Evolutionary conservation across 1,140 invertebrate species (phyloP).

Genomic region (Lepidurus apus): DNA sequence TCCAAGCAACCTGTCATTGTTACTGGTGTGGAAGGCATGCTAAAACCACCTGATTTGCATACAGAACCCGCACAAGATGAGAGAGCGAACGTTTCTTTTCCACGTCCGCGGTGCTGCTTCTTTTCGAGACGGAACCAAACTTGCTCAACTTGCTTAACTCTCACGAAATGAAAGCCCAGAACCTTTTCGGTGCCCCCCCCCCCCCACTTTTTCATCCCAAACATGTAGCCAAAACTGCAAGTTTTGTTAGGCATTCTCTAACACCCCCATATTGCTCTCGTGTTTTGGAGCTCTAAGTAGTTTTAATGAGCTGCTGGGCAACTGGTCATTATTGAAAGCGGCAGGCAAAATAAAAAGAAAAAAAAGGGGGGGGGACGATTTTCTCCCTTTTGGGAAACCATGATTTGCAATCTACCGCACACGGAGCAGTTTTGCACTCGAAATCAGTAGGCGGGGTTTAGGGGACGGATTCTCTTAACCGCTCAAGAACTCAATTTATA

Average conservation of each 20-base stretch:
- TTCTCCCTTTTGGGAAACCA: background rate
- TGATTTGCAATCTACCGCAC: conserved; percentile 7
- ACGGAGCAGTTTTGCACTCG: conserved; percentile 6
- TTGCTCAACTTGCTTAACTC: background rate
- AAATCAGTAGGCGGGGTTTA: conserved; percentile 4
- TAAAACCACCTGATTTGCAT: conserved; percentile 19
- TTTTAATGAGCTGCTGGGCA: conserved; percentile 13
- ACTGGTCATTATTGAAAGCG: conserved; percentile 15
- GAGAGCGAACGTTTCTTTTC: background rate
- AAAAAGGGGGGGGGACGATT: too few relatives aligned
- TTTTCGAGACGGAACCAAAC: background rate
- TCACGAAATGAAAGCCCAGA: background rate
- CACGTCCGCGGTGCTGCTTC: background rate
- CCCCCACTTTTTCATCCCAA: background rate
- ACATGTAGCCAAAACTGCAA: background rate
- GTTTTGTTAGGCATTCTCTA: background rate
- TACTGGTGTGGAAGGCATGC: conserved; percentile 17
- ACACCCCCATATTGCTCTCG: conserved; percentile 10
- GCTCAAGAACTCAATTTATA: conserved; percentile 15
- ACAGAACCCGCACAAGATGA: conserved; percentile 9
- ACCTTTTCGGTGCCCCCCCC: background rate
- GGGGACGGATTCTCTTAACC: background rate
- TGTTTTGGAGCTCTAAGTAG: conserved; percentile 6
- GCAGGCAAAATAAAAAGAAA: background rate
- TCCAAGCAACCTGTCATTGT: conserved; percentile 18